Evolutionary conservation across 2,113 vertebrate genomes (phyloP).

Genomic region (Trinectes maculatus): DNA sequence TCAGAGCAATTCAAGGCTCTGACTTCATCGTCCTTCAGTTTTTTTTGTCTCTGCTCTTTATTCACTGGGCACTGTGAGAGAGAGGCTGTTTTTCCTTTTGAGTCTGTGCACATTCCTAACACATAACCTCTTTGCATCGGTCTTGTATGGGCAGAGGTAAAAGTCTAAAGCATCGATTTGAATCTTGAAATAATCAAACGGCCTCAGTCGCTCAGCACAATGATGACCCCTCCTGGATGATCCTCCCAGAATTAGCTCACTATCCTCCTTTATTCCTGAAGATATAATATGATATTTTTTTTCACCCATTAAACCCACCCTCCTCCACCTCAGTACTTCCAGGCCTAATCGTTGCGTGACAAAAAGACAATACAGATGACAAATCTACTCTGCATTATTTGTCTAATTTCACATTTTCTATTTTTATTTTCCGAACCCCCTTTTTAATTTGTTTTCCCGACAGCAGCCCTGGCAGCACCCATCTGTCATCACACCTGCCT

Average conservation of each 20-base stretch:
- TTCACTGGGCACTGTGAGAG: conserved; percentile 28
- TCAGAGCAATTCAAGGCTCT: conserved; percentile 39
- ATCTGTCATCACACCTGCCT: conserved; percentile 11
- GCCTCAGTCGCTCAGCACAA: not conserved
- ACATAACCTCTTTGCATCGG: conserved; percentile 11
- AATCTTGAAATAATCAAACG: conserved; percentile 7
- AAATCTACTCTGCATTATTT: not conserved
- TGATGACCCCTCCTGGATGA: conserved; percentile 1
- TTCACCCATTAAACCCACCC: not conserved
- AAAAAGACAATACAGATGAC: not conserved
- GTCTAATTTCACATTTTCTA: not conserved
- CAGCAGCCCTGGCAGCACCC: not conserved
- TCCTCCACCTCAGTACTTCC: not conserved
- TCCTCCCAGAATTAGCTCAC: not conserved
- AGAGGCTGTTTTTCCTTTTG: conserved; percentile 21
- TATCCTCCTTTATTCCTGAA: not conserved
- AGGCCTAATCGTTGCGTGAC: not conserved
- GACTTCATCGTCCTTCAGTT: conserved; percentile 39
- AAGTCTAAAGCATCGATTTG: conserved; percentile 6
- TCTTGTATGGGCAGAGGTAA: conserved; percentile 2
- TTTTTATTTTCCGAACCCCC: not conserved
- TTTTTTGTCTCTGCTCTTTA: conserved; percentile 39
- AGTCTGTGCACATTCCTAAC: conserved; percentile 7
- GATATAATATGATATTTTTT: not conserved
- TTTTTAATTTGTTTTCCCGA: conserved; percentile 16